Base-by-base conservation (phyloP, 2,113 vertebrate genomes). In the Dipodomys merriami region DNA sequence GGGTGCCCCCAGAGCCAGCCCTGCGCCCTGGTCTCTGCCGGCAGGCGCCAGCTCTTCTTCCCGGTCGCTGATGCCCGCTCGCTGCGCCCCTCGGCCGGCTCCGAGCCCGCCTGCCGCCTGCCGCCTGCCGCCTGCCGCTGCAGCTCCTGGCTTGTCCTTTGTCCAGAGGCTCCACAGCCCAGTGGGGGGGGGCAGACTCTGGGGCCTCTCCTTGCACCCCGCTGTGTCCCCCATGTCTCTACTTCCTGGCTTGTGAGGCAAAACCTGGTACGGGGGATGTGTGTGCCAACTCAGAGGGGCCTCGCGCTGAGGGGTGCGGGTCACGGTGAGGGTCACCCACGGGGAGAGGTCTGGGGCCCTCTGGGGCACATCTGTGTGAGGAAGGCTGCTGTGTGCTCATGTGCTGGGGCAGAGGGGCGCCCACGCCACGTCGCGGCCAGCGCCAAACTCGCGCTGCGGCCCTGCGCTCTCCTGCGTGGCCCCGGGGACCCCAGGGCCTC, bases 21-120 rank as follows among this genome's bases (percentile, higher is more conserved):
- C 1, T 78, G 46, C 79, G 91, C 29, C 0, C 81, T 83, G 39
- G 72, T 72, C 87, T 93, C 83, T 44, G 84, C 57, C 72, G 80
- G 49, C 0, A 19, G 74, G 69, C 35, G 91, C 35, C 30, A 74
- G 77, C 62, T 76, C 9, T 33, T 11, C 5, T 69, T 86, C 30
- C 33, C 67, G 8, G 27, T 44, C 62, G 19, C 86, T 64, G 82
- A 57, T 64, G 68, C 93, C 67, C 6, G 15, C 69, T 78, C 15
- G 0, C 57, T 46, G 79, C 64, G 72, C 53, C 69, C 64, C 76
- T 57, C 23, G n/a, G 15, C 62, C 2, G 23, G 85, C 84, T 68
- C 68, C 25, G 72, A 91, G 39, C 49, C 49, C 23, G 12, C 0
- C 27, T 60, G 20, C 73, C 9, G 30, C 69, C 81, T 29, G 16